These are phyloP conservation scores for Crossocerus cetratus DNA, from an alignment of 2,888 invertebrate genomes.

Conservation along the genomic window DNA sequence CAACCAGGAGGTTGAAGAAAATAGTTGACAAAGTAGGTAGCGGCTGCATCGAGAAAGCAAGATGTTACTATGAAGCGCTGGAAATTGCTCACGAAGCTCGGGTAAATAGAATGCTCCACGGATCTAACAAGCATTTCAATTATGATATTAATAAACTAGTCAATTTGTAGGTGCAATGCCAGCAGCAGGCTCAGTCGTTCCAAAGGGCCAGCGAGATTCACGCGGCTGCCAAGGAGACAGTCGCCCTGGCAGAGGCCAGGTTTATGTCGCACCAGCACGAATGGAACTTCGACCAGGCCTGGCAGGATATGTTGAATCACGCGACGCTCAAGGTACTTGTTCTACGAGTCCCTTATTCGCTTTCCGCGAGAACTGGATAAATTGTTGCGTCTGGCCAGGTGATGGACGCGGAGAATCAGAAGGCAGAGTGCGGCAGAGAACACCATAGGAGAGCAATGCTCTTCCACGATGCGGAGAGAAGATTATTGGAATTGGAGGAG, in stretches of 20 bases:
- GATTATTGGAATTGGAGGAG: slow-evolving; percentile 89
- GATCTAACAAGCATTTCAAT: background rate
- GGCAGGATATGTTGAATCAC: slow-evolving; percentile 98
- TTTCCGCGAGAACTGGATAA: too few species aligned
- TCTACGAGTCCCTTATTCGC: too few species aligned
- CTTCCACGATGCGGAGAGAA: slow-evolving; percentile 89
- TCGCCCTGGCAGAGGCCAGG: slow-evolving; percentile 91
- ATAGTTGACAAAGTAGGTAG: slow-evolving; percentile 88
- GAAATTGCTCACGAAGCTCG: slow-evolving; percentile 87
- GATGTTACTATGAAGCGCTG: slow-evolving; percentile 93
- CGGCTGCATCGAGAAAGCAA: slow-evolving; percentile 90
- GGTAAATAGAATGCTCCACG: slow-evolving; percentile 66
- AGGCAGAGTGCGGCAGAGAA: slow-evolving; percentile 91
- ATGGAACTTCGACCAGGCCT: slow-evolving; percentile 95
- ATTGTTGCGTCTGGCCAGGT: slow-evolving; percentile 79
- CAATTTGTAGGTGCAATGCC: slow-evolving; percentile 83
- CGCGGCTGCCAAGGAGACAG: slow-evolving; percentile 95
- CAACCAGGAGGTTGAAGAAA: slow-evolving; percentile 88
- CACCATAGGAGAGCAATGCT: slow-evolving; percentile 90
- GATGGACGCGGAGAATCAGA: slow-evolving; percentile 94
- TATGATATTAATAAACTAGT: background rate
- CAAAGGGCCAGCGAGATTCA: slow-evolving; percentile 94
- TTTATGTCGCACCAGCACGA: slow-evolving; percentile 85
- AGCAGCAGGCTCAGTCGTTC: slow-evolving; percentile 93
- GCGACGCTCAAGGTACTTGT: slow-evolving; percentile 90